A percentile compares a stretch with the other conserved stretches of the same genome.
phyloP scores from a whole-genome alignment of 1,140 invertebrate species.

The Drosophila sturtevanti region DNA sequence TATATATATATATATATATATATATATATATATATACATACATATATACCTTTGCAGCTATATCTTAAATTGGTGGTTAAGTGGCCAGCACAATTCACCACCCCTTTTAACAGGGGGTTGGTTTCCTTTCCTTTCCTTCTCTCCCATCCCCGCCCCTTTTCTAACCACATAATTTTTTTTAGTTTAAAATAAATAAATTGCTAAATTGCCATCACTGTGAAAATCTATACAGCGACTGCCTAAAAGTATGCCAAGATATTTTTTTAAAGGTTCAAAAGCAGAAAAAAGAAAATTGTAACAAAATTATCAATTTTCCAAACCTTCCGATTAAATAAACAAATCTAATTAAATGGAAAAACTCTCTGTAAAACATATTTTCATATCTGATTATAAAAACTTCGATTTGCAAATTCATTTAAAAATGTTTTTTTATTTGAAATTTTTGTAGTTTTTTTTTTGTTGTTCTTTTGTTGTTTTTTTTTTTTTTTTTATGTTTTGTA shows the following conservation, averaged over 20 bases:
- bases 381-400: background rate
- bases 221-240: background rate
- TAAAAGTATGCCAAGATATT: slow-evolving; percentile 20
- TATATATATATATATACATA: background rate
- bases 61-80: slow-evolving; percentile 39
- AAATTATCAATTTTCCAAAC: too few species aligned
- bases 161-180: too few species aligned
- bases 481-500: slow-evolving; percentile 41
- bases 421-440: slow-evolving; percentile 15
- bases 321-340: too few species aligned
- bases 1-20: background rate
- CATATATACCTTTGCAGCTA: background rate
- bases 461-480: slow-evolving; percentile 36
- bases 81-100: slow-evolving; percentile 52
- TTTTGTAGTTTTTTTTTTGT: slow-evolving; percentile 58
- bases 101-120: background rate
- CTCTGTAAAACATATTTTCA: background rate
- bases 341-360: too few species aligned
- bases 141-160: too few species aligned
- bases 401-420: background rate
- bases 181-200: background rate
- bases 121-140: background rate
- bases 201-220: background rate
- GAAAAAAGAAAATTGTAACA: background rate
- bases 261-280: background rate